Evolutionary conservation across 2,797 vertebrate species (phyloP).

Genomic region (Danio kyathit): DNA sequence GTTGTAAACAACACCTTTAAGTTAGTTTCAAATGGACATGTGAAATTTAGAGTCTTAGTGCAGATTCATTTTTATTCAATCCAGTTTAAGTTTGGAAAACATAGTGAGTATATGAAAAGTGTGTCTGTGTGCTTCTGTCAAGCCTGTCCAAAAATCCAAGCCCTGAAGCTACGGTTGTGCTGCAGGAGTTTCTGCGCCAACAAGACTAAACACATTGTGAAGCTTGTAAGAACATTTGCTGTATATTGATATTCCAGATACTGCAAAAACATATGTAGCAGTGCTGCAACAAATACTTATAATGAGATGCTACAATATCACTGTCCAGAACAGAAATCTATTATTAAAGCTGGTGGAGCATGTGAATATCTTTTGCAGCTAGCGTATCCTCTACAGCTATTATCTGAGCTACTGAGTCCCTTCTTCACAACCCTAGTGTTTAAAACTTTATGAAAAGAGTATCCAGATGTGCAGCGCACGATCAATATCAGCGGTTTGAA

Average conservation of each 20-base stretch:
- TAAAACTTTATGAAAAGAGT: slow-evolving; percentile 46
- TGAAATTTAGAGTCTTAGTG: slow-evolving; percentile 35
- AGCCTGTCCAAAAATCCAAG: slow-evolving; percentile 2
- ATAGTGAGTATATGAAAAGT: slow-evolving; percentile 13
- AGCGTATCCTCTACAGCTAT: slow-evolving; percentile 5
- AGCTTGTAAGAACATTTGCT: background rate
- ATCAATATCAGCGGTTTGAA: slow-evolving; percentile 21
- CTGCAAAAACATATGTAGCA: background rate
- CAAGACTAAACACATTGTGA: background rate
- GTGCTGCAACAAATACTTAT: slow-evolving; percentile 2
- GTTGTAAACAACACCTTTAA: background rate
- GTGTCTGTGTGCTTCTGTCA: slow-evolving; percentile 1
- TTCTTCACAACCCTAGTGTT: slow-evolving; percentile 30
- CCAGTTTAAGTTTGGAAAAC: slow-evolving; percentile 5
- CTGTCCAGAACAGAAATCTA: slow-evolving; percentile 17
- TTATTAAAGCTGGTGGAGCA: slow-evolving; percentile 32
- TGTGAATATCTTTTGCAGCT: slow-evolving; percentile 13
- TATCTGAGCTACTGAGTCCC: slow-evolving; percentile 34
- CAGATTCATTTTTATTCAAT: slow-evolving; percentile 4
- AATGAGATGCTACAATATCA: slow-evolving; percentile 9
- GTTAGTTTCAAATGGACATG: background rate
- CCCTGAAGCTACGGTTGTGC: background rate
- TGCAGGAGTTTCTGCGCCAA: slow-evolving; percentile 3
- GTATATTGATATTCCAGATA: slow-evolving; percentile 1
- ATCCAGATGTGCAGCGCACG: slow-evolving; percentile 39